Percentiles rank a stretch among this genome's conserved stretches.
These are phyloP conservation scores for Dicyrtomina minuta DNA, from an alignment of 2,888 invertebrate genomes.

Conservation along the genomic window DNA sequence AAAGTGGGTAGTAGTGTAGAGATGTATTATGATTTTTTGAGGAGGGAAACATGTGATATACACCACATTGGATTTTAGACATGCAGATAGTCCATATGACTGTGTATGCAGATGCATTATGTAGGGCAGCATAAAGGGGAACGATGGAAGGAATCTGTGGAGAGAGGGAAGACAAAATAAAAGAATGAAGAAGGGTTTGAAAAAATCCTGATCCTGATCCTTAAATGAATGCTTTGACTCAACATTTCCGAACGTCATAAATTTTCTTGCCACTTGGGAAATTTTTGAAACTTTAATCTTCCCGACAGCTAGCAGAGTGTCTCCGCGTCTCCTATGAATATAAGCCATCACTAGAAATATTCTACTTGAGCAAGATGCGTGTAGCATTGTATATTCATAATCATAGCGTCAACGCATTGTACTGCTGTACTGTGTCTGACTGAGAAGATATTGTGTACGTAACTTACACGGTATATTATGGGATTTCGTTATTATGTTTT, in stretches of 20 bases:
- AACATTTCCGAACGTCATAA: conserved; percentile 36
- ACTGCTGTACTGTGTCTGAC: too few relatives aligned
- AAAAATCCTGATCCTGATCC: background rate
- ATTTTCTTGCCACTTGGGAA: conserved; percentile 37
- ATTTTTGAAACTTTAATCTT: conserved; percentile 36
- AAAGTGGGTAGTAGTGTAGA: background rate
- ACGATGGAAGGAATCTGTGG: background rate
- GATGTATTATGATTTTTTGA: background rate
- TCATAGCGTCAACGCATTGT: too few relatives aligned
- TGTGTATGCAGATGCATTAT: too few relatives aligned
- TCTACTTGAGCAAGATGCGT: too few relatives aligned
- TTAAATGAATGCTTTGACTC: conserved; percentile 18
- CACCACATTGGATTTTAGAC: too few relatives aligned
- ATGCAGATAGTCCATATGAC: too few relatives aligned
- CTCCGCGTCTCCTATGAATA: too few relatives aligned
- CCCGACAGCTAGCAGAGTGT: conserved; percentile 17
- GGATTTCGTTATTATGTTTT: conserved; percentile 23
- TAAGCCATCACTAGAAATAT: too few relatives aligned
- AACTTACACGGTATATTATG: too few relatives aligned
- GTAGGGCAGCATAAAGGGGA: background rate
- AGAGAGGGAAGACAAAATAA: background rate
- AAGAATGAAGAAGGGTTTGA: conserved; percentile 11
- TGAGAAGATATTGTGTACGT: too few relatives aligned
- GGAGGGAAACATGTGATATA: background rate
- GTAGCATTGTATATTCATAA: too few relatives aligned